Evolutionary conservation across 1,140 invertebrate species (phyloP).

Genomic region (Sitophilus oryzae): DNA sequence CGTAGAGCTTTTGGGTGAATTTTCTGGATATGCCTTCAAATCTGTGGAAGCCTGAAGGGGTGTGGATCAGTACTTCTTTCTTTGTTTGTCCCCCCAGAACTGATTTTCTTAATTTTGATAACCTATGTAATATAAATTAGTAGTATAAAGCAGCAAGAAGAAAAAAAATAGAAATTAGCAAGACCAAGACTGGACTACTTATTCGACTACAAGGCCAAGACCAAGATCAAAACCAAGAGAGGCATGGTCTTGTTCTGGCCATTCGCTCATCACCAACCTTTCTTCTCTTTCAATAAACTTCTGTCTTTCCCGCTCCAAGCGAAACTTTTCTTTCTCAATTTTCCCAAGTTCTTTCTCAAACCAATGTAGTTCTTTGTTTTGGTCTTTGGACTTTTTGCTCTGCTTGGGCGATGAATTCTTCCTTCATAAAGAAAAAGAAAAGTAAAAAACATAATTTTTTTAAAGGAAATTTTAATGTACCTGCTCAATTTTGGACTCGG

Average conservation of each 20-base stretch:
- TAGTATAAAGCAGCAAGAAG: too few relatives aligned
- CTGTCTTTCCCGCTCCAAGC: constrained; percentile 54
- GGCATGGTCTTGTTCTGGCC: too few relatives aligned
- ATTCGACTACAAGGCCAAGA: too few relatives aligned
- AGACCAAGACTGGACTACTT: too few relatives aligned
- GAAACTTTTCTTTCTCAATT: constrained; percentile 56
- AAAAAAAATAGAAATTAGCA: too few relatives aligned
- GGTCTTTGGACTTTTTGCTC: constrained; percentile 32
- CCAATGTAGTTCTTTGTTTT: constrained; percentile 50
- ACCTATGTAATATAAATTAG: constrained; percentile 41
- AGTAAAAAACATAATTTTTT: neutral
- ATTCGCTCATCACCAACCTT: constrained; percentile 36
- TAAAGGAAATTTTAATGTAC: constrained; percentile 38
- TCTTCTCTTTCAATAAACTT: constrained; percentile 57
- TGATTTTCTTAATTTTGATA: constrained; percentile 56
- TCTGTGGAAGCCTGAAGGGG: constrained; percentile 71
- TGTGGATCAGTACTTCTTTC: constrained; percentile 71
- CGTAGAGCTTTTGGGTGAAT: constrained; percentile 81
- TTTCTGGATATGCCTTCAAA: constrained; percentile 82
- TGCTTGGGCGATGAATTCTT: constrained; percentile 26
- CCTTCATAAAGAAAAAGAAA: neutral
- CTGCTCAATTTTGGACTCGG: constrained; percentile 41
- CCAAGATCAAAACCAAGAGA: too few relatives aligned
- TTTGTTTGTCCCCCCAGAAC: constrained; percentile 49
- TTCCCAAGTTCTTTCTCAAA: constrained; percentile 56